Conservation (phyloP, 2,888 invertebrate genomes). For the Tubiluchus corallicola region DNA sequence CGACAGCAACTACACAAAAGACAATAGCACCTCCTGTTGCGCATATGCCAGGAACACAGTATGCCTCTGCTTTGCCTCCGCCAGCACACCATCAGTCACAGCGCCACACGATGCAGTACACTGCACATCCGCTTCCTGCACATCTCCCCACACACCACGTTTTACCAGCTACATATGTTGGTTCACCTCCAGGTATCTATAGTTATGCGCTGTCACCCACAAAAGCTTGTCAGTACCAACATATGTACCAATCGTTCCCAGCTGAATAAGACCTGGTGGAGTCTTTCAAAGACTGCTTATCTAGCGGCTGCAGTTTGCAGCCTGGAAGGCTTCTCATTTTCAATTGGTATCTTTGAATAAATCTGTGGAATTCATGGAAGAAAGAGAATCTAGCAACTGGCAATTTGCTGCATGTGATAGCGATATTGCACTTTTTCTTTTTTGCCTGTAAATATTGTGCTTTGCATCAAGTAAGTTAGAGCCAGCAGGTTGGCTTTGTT, state of each 20-base stretch:
- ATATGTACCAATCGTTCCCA: conserved; percentile 48
- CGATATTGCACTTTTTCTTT: too few species aligned
- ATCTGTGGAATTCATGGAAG: too few species aligned
- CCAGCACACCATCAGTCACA: conserved; percentile 45
- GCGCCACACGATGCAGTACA: conserved; percentile 33
- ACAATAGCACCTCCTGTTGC: conserved; percentile 1
- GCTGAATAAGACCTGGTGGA: conserved; percentile 34
- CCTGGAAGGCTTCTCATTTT: too few species aligned
- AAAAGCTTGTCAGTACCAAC: conserved; percentile 41
- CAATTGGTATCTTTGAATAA: too few species aligned
- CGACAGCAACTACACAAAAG: conserved; percentile 31
- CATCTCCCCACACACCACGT: conserved; percentile 40
- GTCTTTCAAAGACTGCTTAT: too few species aligned
- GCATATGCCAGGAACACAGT: not conserved
- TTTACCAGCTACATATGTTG: conserved; percentile 42
- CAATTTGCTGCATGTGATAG: too few species aligned
- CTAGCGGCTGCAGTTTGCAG: too few species aligned
- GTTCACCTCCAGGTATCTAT: conserved; percentile 34
- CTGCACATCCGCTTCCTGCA: conserved; percentile 57
- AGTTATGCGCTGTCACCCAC: conserved; percentile 50
- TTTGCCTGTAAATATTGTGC: too few species aligned
- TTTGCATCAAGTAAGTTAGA: too few species aligned
- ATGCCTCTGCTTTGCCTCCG: conserved; percentile 46
- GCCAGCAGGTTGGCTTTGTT: too few species aligned
- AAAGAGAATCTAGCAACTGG: too few species aligned